phyloP scores from a whole-genome alignment of 2,797 vertebrate species.

The Hydrocynus forskahlii region DNA sequence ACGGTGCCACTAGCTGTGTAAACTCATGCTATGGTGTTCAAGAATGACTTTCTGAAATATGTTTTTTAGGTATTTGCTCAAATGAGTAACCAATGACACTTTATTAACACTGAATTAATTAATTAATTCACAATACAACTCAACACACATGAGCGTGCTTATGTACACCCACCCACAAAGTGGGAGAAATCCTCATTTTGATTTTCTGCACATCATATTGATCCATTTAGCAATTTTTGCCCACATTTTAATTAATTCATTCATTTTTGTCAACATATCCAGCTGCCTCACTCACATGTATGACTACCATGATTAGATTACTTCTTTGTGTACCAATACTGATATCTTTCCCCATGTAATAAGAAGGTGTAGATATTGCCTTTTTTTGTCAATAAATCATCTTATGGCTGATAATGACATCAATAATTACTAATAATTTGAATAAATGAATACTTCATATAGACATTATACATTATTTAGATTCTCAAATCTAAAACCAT shows the following conservation, averaged over 20 bases:
- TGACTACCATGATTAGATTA: no score
- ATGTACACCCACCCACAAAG: no score
- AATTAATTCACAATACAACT: neutral
- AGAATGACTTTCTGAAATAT: conserved; percentile 1
- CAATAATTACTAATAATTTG: neutral
- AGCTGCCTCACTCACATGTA: no score
- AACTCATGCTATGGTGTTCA: neutral
- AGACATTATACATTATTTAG: neutral
- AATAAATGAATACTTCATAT: neutral
- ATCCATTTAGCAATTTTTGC: no score
- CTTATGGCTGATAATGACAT: neutral
- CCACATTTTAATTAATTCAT: no score
- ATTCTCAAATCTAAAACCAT: neutral
- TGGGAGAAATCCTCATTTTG: no score
- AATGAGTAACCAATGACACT: neutral
- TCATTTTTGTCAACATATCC: no score
- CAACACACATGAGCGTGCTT: neutral
- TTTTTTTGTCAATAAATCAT: no score
- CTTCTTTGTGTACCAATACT: no score
- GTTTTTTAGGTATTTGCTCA: neutral
- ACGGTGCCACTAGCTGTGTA: neutral
- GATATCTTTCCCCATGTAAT: no score
- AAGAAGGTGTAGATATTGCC: no score
- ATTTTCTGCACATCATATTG: no score
- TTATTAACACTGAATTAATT: neutral